Conservation (phyloP, 2,888 invertebrate species). For the Calameuta filiformis region DNA sequence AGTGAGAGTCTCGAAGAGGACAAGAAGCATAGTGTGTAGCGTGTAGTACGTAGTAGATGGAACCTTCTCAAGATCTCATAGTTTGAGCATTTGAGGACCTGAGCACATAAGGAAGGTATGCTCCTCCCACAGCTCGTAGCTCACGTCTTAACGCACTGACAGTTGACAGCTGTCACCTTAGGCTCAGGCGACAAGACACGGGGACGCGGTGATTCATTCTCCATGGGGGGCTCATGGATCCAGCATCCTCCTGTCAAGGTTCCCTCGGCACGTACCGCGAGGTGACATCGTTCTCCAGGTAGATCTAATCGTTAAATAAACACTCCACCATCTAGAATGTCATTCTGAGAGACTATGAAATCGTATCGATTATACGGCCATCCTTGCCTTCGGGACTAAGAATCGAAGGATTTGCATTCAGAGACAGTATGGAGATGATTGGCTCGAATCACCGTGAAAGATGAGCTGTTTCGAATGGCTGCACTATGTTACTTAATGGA, state of each 20-base stretch:
- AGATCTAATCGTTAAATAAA: conserved; percentile 40
- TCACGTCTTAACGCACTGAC: conserved; percentile 14
- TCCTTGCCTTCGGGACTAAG: not conserved
- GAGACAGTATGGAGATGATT: not conserved
- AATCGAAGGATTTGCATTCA: not conserved
- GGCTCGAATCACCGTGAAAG: conserved; percentile 19
- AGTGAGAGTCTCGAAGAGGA: not conserved
- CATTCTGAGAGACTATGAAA: not conserved
- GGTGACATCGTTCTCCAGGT: conserved; percentile 49
- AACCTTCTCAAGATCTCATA: not conserved
- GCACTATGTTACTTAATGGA: conserved; percentile 52
- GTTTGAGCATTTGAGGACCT: not conserved
- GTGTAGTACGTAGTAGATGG: not conserved
- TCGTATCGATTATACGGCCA: not conserved
- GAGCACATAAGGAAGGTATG: conserved; percentile 3
- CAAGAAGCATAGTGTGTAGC: not conserved
- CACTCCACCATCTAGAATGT: not conserved
- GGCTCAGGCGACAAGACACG: conserved; percentile 55
- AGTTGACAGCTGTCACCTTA: conserved; percentile 64
- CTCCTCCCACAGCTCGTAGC: conserved; percentile 28
- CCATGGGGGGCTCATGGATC: conserved; percentile 39
- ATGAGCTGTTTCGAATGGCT: conserved; percentile 27
- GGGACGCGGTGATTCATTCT: conserved; percentile 60
- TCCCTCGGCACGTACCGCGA: conserved; percentile 50
- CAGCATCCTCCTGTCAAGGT: conserved; percentile 61